Conservation (phyloP, 2,888 invertebrate species). For the Lycia hirtaria region DNA sequence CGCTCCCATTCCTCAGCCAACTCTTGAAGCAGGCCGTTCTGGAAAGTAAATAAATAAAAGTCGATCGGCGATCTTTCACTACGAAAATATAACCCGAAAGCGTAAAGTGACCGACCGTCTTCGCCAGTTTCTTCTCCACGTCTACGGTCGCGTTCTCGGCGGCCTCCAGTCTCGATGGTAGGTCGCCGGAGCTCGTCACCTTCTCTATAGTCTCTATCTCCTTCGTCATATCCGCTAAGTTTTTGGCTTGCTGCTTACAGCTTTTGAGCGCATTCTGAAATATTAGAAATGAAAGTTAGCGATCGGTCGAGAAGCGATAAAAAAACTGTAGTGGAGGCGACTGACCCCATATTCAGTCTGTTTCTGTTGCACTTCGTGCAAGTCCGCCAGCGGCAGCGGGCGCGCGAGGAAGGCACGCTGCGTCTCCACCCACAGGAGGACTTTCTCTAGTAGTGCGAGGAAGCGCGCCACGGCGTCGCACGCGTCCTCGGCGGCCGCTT, state of each 20-base stretch:
- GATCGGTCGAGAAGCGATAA: neutral
- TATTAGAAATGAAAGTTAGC: conserved; percentile 28
- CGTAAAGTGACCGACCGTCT: conserved; percentile 87
- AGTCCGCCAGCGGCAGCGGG: conserved; percentile 90
- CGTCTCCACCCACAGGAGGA: conserved; percentile 93
- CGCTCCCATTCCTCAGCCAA: conserved; percentile 98
- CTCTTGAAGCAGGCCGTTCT: conserved; percentile 95
- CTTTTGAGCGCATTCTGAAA: conserved; percentile 93
- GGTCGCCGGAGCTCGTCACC: conserved; percentile 93
- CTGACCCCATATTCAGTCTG: conserved; percentile 94
- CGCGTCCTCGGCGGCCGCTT: conserved; percentile 93
- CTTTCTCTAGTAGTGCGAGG: conserved; percentile 92
- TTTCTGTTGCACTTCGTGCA: conserved; percentile 93
- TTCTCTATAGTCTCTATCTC: conserved; percentile 94
- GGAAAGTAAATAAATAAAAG: conserved; percentile 57
- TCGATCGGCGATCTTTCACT: neutral
- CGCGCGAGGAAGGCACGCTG: conserved; percentile 92
- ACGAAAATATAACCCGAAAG: no score
- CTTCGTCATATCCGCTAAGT: conserved; percentile 95
- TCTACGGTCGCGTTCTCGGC: conserved; percentile 94
- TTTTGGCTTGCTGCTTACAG: conserved; percentile 94
- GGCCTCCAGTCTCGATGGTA: conserved; percentile 93
- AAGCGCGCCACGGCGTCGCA: conserved; percentile 96
- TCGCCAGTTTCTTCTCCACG: conserved; percentile 93
- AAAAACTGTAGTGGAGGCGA: neutral